A percentile compares a stretch with the other conserved stretches of the same genome.
Conservation (phyloP, 2,113 vertebrate species). For the Gobius niger region DNA sequence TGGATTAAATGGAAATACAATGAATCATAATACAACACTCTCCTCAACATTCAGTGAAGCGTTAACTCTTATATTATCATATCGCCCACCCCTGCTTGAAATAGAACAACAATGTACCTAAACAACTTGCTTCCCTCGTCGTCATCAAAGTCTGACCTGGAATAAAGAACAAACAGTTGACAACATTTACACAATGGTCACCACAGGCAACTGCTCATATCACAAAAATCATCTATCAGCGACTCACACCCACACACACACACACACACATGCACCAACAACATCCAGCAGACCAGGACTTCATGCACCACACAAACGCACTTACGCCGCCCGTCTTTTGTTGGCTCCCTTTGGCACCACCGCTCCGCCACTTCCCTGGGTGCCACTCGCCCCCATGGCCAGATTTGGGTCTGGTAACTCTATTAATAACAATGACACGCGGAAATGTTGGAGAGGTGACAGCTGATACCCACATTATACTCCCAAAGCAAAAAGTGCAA, state of each 20-base stretch:
- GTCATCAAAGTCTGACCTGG: constrained; percentile 77
- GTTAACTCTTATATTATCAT: no score
- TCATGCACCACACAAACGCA: constrained; percentile 10
- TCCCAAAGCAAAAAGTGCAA: background rate
- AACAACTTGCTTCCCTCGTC: constrained; percentile 88
- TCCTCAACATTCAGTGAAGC: no score
- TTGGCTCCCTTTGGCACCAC: constrained; percentile 79
- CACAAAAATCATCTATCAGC: constrained; percentile 22
- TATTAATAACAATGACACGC: constrained; percentile 62
- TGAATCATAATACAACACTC: no score
- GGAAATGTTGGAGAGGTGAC: constrained; percentile 23
- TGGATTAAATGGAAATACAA: no score
- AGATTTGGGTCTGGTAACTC: constrained; percentile 87
- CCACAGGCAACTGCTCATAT: background rate
- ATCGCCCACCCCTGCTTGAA: background rate
- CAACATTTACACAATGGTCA: background rate
- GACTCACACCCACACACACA: background rate
- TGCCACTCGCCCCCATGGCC: constrained; percentile 78
- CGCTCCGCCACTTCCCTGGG: constrained; percentile 71
- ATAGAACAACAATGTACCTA: constrained; percentile 75
- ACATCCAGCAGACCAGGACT: no score
- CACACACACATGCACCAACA: background rate
- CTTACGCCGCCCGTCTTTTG: constrained; percentile 88
- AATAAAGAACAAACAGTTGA: constrained; percentile 8
- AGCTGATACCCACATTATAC: constrained; percentile 34